Evolutionary conservation across 2,888 invertebrate species (phyloP).

Genomic region (Platypus cylindrus): DNA sequence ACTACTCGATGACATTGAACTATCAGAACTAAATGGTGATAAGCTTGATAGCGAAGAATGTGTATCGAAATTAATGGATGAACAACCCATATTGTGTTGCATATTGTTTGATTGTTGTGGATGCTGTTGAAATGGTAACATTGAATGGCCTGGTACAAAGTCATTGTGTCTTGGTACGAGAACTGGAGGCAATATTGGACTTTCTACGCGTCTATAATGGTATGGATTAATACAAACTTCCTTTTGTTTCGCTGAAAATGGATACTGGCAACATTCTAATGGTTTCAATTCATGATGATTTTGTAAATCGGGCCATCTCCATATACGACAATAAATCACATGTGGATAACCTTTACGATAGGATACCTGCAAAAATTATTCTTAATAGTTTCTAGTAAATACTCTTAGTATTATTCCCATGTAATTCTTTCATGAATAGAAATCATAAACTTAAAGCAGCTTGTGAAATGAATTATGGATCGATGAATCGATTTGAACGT

Average conservation of each 20-base stretch:
- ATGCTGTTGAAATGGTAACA: constrained; percentile 65
- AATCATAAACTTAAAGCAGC: background rate
- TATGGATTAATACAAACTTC: constrained; percentile 99
- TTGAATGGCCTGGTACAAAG: constrained; percentile 75
- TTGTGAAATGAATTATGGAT: background rate
- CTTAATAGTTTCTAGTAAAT: no score
- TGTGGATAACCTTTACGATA: constrained; percentile 94
- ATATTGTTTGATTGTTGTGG: constrained; percentile 76
- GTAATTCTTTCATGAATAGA: no score
- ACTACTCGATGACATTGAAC: background rate
- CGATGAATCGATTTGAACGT: no score
- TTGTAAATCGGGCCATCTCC: constrained; percentile 97
- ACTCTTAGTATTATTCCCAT: no score
- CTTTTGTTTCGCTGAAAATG: constrained; percentile 68
- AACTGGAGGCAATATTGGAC: constrained; percentile 93
- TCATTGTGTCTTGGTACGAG: constrained; percentile 92
- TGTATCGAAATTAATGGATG: constrained; percentile 65
- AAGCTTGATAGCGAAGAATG: no score
- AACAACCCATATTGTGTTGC: constrained; percentile 87
- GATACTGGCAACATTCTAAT: constrained; percentile 82
- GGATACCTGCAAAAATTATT: constrained; percentile 45
- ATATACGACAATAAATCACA: constrained; percentile 97
- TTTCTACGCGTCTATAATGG: constrained; percentile 92
- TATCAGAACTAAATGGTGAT: constrained; percentile 25
- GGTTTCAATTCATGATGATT: constrained; percentile 95